Evolutionary conservation across 2,888 invertebrate genomes (phyloP), one percentile per base, ranked within the genome.

Genomic region (Muscina levida): DNA sequence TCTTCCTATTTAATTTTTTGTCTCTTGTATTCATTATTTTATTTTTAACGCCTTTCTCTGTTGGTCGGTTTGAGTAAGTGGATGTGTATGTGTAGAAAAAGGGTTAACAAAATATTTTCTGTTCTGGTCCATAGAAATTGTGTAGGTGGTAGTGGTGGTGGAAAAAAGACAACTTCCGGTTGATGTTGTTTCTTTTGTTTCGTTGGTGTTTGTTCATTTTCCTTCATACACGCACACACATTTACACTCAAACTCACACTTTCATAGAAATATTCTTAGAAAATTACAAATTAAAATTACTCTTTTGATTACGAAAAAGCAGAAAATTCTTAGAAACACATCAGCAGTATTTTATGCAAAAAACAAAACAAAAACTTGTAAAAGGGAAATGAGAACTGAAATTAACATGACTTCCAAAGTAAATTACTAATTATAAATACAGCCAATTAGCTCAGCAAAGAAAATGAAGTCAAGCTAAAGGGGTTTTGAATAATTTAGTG

Each of bases 21-120:
- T 51, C 51, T 17, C 39, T 75, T 56, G 24, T 62, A 26, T 74
- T 72, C 59, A 46, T 66, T 72, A 51, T 72, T 57, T 66, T 72
- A 66, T 73, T 80, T 77, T 71, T 53, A 77, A 70, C 71, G 57
- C 73, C 62, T 74, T 42, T 51, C 37, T 62, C 42, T 39, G 15
- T 22, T 51, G 1, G 19, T 51, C 4, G 15, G 59, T 59, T 11
- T 22, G 42, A 22, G 39, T 62, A 11, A 4, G 22, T 62, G 42
- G 1, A 19, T 42, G 19, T 62, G 39, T 42, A 19, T 11, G 39
- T 11, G 62, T 15, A 59, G 19, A 26, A 53, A 51, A 59, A 48
- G 48, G 66, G 26, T 66, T 57, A 79, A 57, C 42, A 71, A 19
- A 79, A 74, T 57, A 70, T 37, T 51, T 73, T 62, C 13, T 39